Percentiles rank a stretch among this genome's conserved stretches.
These are phyloP conservation scores for Falco novaeseelandiae DNA, from an alignment of 2,797 vertebrate genomes.

Conservation along the genomic window DNA sequence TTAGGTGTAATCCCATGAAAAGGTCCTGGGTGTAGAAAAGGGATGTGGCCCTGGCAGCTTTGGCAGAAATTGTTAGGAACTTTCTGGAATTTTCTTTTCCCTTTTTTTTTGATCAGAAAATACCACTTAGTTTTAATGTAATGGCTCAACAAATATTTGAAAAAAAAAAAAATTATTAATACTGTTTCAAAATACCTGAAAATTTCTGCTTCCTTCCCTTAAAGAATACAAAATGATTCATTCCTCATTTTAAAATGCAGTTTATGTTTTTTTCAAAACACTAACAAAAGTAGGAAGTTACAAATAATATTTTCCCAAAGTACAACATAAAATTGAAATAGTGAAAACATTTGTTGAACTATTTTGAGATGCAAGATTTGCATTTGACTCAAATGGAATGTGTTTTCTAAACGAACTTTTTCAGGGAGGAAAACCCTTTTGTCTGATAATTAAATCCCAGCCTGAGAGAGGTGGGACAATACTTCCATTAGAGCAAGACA, in stretches of 20 bases:
- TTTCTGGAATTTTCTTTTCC: neutral
- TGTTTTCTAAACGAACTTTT: neutral
- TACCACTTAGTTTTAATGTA: neutral
- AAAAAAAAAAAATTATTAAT: neutral
- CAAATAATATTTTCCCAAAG: neutral
- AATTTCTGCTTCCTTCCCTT: neutral
- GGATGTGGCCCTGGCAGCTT: neutral
- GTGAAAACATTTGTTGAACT: slow-evolving; percentile 2
- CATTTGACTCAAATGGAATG: neutral
- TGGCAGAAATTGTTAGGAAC: neutral
- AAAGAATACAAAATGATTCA: neutral
- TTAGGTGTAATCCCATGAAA: neutral
- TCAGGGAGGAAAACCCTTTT: neutral
- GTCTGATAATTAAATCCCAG: neutral
- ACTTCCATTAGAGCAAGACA: neutral
- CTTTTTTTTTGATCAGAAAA: neutral
- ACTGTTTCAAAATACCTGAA: neutral
- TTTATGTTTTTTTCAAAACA: neutral
- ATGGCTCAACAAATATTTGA: neutral
- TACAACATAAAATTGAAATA: neutral
- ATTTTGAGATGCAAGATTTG: slow-evolving; percentile 15
- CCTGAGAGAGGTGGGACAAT: neutral
- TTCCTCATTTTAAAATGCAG: neutral
- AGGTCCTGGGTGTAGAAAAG: neutral
- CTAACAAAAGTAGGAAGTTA: neutral